Base-by-base conservation (phyloP, 2,888 invertebrate genomes). In the Rapana venosa region DNA sequence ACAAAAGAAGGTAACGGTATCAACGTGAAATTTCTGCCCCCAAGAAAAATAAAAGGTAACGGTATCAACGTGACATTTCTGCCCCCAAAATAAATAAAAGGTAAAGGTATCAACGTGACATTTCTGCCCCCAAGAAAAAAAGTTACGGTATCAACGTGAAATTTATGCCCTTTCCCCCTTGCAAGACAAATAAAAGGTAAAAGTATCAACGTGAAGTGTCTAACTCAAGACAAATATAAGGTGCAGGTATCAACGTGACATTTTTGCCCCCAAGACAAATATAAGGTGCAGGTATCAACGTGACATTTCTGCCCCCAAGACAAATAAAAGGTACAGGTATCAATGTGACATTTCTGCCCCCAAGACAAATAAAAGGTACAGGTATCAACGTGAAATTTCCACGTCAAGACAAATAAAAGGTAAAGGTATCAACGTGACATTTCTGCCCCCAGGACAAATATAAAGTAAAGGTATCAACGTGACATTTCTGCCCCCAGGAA, bases 111-210 rank as follows among this genome's bases (percentile, higher is more conserved):
- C 2, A 26, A 36, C 22, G 20, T 20, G 36, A 20, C 8, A 26
- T 36, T 0, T 8, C 26, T 36, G 22, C 26, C 36, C 36, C 36
- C 22, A 26, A 36, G 11, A 36, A 17, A 81, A 36, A 79, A 8
- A 1, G 15, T 20, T 8, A 61, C 2, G 20, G 61, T 13, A 22
- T 26, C 74, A 74, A 1, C 26, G 26, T 26, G 11, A 74, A n/a
- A n/a, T 0, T 47, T 47, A 92, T 93, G 90, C n/a, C n/a, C n/a
- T n/a, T n/a, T n/a, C 58, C 87, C 88, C 88, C 35, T n/a, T n/a
- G n/a, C 79, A 56, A 83, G 36, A 83, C 81, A 83, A 36, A 8
- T 11, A 1, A 74, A 26, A 83, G 26, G 36, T 22, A 83, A 36
- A 83, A 17, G 36, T 47, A 81, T 36, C 36, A 81, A 15, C 35